These are phyloP conservation scores for Andrena flavipes DNA, from an alignment of 2,888 invertebrate genomes.

Conservation along the genomic window DNA sequence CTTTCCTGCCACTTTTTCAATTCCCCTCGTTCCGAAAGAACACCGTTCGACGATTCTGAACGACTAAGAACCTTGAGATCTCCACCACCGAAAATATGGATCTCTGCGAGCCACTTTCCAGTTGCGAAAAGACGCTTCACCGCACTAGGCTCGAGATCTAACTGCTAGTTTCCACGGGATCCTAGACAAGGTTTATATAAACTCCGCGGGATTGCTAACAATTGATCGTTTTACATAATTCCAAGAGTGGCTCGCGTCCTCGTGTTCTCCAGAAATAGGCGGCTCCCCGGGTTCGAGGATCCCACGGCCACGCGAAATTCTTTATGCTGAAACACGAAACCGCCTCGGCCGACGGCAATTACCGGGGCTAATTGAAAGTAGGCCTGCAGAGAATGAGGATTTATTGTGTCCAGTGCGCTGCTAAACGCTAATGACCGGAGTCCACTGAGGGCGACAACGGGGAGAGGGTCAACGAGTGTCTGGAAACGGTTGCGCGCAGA, in stretches of 20 bases:
- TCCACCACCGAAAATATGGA: background rate
- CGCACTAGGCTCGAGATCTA: conserved; percentile 13
- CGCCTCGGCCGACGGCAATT: conserved; percentile 67
- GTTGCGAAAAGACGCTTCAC: background rate
- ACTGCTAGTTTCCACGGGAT: background rate
- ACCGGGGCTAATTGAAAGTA: conserved; percentile 74
- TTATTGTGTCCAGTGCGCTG: conserved; percentile 68
- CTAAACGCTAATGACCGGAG: conserved; percentile 56
- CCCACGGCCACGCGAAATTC: conserved; percentile 51
- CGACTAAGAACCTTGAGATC: background rate
- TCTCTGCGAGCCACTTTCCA: too few species aligned
- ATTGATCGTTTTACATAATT: conserved; percentile 72
- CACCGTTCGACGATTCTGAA: background rate
- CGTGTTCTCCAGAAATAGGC: conserved; percentile 44
- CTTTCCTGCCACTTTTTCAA: background rate
- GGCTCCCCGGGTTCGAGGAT: background rate
- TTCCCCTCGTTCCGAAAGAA: background rate
- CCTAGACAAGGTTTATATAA: conserved; percentile 58
- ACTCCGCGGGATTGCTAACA: conserved; percentile 70
- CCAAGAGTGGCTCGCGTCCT: conserved; percentile 5
- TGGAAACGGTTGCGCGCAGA: background rate
- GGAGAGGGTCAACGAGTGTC: conserved; percentile 33
- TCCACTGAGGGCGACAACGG: conserved; percentile 14
- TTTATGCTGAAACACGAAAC: conserved; percentile 69
- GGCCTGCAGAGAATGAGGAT: conserved; percentile 73